These are phyloP conservation scores for Larimichthys polyactis DNA, from an alignment of 2,113 vertebrate species.

Conservation along the genomic window DNA sequence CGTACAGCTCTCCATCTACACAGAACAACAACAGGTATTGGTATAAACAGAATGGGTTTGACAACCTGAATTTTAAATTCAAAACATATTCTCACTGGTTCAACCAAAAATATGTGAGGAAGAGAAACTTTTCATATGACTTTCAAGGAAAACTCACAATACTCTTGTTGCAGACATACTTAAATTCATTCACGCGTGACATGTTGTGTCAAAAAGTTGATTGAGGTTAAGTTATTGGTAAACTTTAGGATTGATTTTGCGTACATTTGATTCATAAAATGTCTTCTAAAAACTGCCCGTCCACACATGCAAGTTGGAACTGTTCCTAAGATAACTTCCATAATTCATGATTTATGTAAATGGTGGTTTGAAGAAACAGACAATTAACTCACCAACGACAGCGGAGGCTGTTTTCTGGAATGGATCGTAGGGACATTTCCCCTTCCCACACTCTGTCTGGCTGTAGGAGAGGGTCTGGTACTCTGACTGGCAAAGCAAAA, in stretches of 20 bases:
- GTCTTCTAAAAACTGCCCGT: not conserved
- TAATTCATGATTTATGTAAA: conserved; percentile 3
- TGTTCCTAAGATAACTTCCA: not conserved
- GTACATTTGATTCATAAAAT: not conserved
- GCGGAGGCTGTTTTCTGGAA: conserved; percentile 84
- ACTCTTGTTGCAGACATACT: not conserved
- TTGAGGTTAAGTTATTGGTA: not conserved
- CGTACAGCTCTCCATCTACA: conserved; percentile 85
- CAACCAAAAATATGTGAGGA: not conserved
- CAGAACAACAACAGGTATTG: conserved; percentile 5
- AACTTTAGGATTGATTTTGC: not conserved
- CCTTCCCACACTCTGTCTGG: conserved; percentile 86
- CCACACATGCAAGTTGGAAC: not conserved
- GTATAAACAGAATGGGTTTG: not conserved
- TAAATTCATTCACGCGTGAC: not conserved
- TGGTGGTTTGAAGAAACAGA: conserved; percentile 4
- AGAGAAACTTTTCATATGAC: not conserved
- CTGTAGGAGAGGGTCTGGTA: conserved; percentile 78
- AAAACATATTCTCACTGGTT: conserved; percentile 1
- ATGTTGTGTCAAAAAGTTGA: not conserved
- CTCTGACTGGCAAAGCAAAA: conserved; percentile 76
- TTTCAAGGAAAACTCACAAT: not conserved
- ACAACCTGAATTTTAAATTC: not conserved
- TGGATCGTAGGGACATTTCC: conserved; percentile 87
- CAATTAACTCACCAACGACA: conserved; percentile 76